A percentile compares a stretch with the other conserved stretches of the same genome.
Conservation (phyloP, 2,113 vertebrate genomes). For the Phrynosoma platyrhinos region DNA sequence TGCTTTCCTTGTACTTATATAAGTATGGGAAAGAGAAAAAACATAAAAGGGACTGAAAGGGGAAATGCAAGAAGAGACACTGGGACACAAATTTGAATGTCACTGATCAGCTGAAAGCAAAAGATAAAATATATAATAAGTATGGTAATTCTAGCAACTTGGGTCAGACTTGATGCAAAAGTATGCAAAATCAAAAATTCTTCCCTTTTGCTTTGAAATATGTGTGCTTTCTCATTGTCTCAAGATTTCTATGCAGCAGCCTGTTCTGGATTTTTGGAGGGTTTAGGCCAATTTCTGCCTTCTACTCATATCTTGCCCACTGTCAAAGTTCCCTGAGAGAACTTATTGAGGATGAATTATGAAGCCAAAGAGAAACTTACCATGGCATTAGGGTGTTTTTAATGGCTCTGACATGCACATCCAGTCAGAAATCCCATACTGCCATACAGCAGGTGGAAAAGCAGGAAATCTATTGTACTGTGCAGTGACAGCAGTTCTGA, state of each 20-base stretch:
- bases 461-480: background rate
- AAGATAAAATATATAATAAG: conserved; percentile 21
- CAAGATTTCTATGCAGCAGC: background rate
- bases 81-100: background rate
- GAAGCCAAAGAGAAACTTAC: conserved; percentile 54
- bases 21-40: conserved; percentile 33
- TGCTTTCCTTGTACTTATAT: conserved; percentile 35
- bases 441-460: background rate
- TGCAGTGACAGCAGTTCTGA: background rate
- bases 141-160: conserved; percentile 20
- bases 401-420: background rate
- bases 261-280: background rate
- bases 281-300: conserved; percentile 11
- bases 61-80: conserved; percentile 39
- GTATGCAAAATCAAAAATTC: conserved; percentile 21
- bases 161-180: conserved; percentile 32
- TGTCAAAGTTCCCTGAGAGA: background rate
- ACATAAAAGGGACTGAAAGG: conserved; percentile 16
- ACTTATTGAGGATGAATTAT: conserved; percentile 41
- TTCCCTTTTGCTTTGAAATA: background rate
- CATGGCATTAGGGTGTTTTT: conserved; percentile 39
- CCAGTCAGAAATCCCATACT: background rate
- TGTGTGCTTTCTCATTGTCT: background rate
- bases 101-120: conserved; percentile 48
- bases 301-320: background rate